Conservation (phyloP, 2,113 vertebrate genomes). For the Sporophila hypoxantha region DNA sequence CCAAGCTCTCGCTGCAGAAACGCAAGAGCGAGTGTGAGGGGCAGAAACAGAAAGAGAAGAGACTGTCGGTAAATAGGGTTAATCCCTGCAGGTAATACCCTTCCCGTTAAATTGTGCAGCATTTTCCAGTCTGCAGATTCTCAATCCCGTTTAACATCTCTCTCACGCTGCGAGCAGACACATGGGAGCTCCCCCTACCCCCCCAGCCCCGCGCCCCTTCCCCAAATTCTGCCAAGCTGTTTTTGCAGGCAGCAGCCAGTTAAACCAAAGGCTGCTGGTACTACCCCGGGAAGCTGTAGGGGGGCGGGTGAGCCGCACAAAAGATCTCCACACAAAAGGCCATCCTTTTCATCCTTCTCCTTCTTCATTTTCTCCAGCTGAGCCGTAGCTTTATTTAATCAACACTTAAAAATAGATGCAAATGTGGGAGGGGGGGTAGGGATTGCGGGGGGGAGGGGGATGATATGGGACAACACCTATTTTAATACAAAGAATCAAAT, state of each 20-base stretch:
- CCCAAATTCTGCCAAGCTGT: conserved; percentile 17
- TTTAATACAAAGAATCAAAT: conserved; percentile 61
- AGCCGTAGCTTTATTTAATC: conserved; percentile 63
- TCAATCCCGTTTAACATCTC: conserved; percentile 35
- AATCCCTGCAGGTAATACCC: conserved; percentile 71
- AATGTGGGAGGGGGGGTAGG: neutral
- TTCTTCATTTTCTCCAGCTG: conserved; percentile 72
- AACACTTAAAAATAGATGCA: conserved; percentile 35
- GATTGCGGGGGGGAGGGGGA: neutral
- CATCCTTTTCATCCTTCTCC: conserved; percentile 70
- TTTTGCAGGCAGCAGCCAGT: conserved; percentile 39
- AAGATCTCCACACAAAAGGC: conserved; percentile 77
- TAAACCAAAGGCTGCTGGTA: conserved; percentile 41
- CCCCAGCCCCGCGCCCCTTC: neutral
- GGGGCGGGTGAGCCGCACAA: conserved; percentile 47
- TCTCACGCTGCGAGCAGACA: conserved; percentile 4
- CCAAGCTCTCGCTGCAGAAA: neutral
- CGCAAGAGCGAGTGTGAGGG: neutral
- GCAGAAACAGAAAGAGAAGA: conserved; percentile 14
- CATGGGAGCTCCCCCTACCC: neutral
- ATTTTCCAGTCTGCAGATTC: conserved; percentile 69
- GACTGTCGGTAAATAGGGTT: conserved; percentile 56
- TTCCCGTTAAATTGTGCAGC: conserved; percentile 55
- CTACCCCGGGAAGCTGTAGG: conserved; percentile 12
- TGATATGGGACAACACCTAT: conserved; percentile 45